Percentiles rank a stretch among this genome's conserved stretches.
These are phyloP conservation scores for Willisornis vidua DNA, from an alignment of 2,113 vertebrate genomes.

Conservation along the genomic window DNA sequence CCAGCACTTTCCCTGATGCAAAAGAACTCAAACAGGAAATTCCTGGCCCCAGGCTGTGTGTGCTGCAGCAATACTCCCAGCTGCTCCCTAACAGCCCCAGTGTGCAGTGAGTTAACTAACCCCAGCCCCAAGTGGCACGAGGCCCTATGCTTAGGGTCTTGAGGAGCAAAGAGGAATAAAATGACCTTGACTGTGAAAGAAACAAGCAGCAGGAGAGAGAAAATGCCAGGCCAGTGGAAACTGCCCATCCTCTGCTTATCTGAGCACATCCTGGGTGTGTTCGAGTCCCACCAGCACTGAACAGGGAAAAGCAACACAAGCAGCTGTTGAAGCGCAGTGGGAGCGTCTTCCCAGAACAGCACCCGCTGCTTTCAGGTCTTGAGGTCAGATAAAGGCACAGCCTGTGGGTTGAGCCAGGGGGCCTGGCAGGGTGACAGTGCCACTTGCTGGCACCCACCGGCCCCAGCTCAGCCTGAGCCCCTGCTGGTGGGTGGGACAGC, in stretches of 20 bases:
- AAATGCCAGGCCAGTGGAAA: neutral
- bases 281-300: neutral
- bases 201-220: neutral
- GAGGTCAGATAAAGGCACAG: neutral
- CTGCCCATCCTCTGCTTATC: neutral
- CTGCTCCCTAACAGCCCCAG: neutral
- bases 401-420: neutral
- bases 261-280: neutral
- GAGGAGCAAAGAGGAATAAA: neutral
- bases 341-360: neutral
- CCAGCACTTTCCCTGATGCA: neutral
- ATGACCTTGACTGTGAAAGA: neutral
- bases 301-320: neutral
- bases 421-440: neutral
- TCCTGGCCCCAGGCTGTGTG: neutral
- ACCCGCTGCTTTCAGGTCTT: neutral
- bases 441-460: neutral
- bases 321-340: neutral
- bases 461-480: fast-evolving
- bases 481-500: neutral
- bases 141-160: neutral
- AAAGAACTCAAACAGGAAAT: neutral
- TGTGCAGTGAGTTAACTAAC: neutral
- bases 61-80: neutral
- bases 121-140: neutral